Evolutionary conservation across 2,113 vertebrate species (phyloP).

Genomic region (Chaenocephalus aceratus): DNA sequence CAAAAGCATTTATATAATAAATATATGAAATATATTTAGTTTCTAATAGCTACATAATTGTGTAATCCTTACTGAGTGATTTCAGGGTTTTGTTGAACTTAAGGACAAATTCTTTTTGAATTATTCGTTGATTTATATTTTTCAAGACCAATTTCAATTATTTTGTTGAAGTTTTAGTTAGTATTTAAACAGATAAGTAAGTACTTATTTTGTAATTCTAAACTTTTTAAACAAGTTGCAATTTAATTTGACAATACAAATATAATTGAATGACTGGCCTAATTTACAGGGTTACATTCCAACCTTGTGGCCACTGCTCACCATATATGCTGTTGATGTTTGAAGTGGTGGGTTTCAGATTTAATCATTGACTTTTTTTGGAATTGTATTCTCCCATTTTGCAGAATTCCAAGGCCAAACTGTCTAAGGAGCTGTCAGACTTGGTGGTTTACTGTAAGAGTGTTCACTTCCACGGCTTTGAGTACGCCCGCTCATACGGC

Average conservation of each 20-base stretch:
- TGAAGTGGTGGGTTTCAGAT: not conserved
- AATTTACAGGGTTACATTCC: not conserved
- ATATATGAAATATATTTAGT: not conserved
- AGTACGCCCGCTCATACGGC: conserved; percentile 80
- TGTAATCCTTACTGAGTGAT: not conserved
- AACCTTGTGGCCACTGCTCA: not conserved
- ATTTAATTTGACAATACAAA: not conserved
- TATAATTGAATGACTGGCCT: not conserved
- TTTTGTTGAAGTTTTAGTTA: not conserved
- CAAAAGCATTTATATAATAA: not conserved
- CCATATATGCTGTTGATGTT: not conserved
- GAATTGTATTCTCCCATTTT: not conserved
- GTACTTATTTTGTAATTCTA: not conserved
- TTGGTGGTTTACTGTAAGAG: conserved; percentile 94
- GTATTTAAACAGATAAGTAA: not conserved
- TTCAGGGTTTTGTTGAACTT: not conserved
- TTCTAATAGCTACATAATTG: not conserved
- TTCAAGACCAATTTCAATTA: not conserved
- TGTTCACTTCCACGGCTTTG: conserved; percentile 89
- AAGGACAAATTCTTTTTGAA: not conserved
- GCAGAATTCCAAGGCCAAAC: conserved; percentile 85
- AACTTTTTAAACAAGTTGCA: not conserved
- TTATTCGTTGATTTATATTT: not conserved
- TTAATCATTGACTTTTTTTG: not conserved
- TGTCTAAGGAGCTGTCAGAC: conserved; percentile 88